Evolutionary conservation across 2,113 vertebrate species (phyloP).

Genomic region (Haplochromis vanheusdeni): DNA sequence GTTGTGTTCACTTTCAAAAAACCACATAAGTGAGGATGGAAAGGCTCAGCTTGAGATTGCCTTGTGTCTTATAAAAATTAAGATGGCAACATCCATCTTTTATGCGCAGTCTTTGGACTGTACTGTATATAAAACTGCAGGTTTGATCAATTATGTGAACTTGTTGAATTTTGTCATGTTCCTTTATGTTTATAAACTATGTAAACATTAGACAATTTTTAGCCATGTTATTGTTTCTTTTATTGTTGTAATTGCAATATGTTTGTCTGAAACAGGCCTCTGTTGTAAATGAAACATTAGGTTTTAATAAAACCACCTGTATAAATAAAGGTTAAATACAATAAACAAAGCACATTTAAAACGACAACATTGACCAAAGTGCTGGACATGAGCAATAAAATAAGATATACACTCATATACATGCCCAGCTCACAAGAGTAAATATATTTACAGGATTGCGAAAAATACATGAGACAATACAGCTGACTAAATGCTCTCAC

Average conservation of each 20-base stretch:
- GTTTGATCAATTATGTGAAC: background rate
- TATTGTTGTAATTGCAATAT: background rate
- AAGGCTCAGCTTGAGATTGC: background rate
- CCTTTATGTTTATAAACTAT: background rate
- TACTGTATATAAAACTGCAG: background rate
- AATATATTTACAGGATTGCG: background rate
- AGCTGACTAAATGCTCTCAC: background rate
- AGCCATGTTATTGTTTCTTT: background rate
- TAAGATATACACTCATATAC: background rate
- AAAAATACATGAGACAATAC: background rate
- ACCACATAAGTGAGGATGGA: background rate
- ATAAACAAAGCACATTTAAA: background rate
- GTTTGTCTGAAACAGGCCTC: background rate
- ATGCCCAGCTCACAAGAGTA: background rate
- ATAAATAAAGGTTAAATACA: background rate
- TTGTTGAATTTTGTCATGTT: background rate
- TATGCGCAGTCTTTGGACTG: background rate
- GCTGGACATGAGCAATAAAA: background rate
- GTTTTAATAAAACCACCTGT: background rate
- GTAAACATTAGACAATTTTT: background rate
- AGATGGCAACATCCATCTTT: background rate
- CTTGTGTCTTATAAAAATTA: background rate
- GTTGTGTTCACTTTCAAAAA: background rate
- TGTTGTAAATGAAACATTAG: background rate
- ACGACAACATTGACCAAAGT: background rate